Conservation (phyloP, 2,797 vertebrate genomes). For the Clarias laeviceps region DNA sequence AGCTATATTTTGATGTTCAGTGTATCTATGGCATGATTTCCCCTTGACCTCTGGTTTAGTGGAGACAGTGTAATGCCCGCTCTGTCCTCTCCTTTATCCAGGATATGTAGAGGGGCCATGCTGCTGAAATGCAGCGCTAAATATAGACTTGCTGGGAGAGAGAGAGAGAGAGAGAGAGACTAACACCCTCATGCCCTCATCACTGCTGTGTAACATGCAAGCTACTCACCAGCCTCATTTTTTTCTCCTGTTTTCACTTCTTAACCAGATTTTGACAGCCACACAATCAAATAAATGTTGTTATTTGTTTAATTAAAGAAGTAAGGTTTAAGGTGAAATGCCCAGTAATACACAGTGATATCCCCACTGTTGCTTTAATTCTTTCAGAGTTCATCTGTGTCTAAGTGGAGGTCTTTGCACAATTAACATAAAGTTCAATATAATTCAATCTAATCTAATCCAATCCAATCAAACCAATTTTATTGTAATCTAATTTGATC, state of each 20-base stretch:
- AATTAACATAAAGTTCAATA: too few species aligned
- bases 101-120: not conserved
- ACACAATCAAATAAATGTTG: not conserved
- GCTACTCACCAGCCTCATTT: not conserved
- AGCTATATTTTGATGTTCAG: not conserved
- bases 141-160: slow-evolving; percentile 20
- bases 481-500: too few species aligned
- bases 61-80: not conserved
- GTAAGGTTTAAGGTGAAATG: not conserved
- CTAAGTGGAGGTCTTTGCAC: too few species aligned
- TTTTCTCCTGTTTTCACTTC: not conserved
- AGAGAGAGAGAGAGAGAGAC: slow-evolving; percentile 7
- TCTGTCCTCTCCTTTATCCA: not conserved
- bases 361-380: too few species aligned
- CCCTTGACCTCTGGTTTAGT: not conserved
- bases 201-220: slow-evolving; percentile 3
- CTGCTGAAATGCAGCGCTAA: slow-evolving; percentile 11
- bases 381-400: too few species aligned
- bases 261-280: not conserved
- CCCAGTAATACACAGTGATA: too few species aligned
- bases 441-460: too few species aligned
- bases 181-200: not conserved
- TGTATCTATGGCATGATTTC: not conserved
- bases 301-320: not conserved
- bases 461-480: too few species aligned